These are phyloP conservation scores for Mormyrus lacerda DNA, from an alignment of 2,113 vertebrate genomes.

Conservation along the genomic window DNA sequence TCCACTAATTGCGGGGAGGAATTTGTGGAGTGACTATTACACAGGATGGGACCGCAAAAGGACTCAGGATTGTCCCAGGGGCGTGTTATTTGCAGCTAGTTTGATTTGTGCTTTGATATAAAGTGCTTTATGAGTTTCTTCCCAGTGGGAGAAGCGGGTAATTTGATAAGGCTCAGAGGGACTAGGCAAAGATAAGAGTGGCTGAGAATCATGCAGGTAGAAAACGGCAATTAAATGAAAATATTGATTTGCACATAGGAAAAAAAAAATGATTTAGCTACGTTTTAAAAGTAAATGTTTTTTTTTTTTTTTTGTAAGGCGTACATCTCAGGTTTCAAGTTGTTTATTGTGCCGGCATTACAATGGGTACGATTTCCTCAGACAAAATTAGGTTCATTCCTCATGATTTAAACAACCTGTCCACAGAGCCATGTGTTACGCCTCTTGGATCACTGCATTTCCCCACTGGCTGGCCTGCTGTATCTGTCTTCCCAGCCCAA, in stretches of 20 bases:
- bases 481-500: neutral
- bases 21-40: neutral
- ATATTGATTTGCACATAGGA: neutral
- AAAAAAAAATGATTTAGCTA: neutral
- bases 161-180: neutral
- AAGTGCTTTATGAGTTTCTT: constrained; percentile 1
- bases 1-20: neutral
- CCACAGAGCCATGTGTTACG: neutral
- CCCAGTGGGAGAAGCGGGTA: constrained; percentile 11
- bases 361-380: neutral
- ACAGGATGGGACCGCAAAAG: neutral
- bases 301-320: no score
- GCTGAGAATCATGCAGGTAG: neutral
- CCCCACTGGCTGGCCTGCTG: neutral
- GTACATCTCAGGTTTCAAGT: neutral
- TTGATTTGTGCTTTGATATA: constrained; percentile 11
- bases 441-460: neutral
- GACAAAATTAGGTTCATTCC: neutral
- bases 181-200: neutral
- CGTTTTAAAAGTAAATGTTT: neutral
- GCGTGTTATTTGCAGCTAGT: neutral
- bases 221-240: constrained; percentile 5
- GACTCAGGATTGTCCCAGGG: neutral
- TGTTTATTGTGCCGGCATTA: neutral
- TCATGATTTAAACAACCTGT: neutral